A percentile compares a stretch with the other conserved stretches of the same genome.
These are phyloP conservation scores for Fulica atra DNA, from an alignment of 2,113 vertebrate species.

Conservation along the genomic window DNA sequence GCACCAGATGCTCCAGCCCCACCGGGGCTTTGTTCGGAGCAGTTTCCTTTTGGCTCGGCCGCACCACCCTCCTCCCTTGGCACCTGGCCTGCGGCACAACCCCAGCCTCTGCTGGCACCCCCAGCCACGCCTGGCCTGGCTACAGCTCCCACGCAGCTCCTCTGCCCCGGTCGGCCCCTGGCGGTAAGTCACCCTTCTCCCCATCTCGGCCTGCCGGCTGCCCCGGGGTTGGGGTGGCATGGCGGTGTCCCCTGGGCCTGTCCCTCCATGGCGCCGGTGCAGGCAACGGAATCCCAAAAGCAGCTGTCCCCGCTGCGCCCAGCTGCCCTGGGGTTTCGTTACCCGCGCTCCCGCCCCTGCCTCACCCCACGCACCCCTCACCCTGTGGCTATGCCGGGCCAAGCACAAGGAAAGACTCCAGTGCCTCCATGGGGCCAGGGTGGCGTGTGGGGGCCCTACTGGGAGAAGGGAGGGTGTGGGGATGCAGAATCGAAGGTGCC, in stretches of 20 bases:
- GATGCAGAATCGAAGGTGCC: accelerated
- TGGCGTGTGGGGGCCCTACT: accelerated
- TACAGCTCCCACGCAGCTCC: not conserved
- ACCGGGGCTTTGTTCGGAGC: slow-evolving; percentile 35
- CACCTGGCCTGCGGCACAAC: not conserved
- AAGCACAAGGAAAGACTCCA: not conserved
- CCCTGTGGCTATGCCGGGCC: accelerated
- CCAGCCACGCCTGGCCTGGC: not conserved
- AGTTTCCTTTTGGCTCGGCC: slow-evolving; percentile 1
- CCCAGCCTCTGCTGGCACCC: not conserved
- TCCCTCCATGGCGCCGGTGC: not conserved
- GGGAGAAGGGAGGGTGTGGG: not conserved
- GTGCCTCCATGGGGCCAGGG: accelerated
- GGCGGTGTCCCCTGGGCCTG: not conserved
- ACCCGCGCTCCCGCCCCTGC: slow-evolving; percentile 73
- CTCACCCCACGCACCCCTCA: not conserved
- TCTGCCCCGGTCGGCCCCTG: not conserved
- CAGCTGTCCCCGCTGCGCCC: slow-evolving; percentile 81
- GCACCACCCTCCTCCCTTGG: slow-evolving; percentile 25
- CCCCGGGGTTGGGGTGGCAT: not conserved
- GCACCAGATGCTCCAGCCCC: slow-evolving; percentile 34
- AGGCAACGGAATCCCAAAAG: slow-evolving; percentile 89
- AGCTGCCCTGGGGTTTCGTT: slow-evolving; percentile 87
- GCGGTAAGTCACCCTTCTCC: slow-evolving; percentile 1
- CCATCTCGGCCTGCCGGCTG: accelerated